phyloP scores from a whole-genome alignment of 2,797 vertebrate genomes.

The Semotilus atromaculatus region DNA sequence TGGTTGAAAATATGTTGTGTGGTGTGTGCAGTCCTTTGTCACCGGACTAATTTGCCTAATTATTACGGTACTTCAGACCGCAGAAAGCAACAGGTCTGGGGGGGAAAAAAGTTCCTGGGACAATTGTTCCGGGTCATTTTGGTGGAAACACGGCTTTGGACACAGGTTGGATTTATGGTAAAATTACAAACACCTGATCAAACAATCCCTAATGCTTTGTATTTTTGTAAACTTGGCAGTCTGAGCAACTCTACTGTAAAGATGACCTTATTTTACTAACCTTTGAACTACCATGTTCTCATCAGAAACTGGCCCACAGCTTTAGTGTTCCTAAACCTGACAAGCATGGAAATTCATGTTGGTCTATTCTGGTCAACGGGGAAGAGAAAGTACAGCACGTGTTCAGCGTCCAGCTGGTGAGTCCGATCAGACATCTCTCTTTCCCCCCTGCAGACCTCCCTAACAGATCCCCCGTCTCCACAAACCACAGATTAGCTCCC shows the following conservation, averaged over 20 bases:
- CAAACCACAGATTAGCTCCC: constrained; percentile 32
- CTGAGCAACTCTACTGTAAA: neutral
- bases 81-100: too few species aligned
- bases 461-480: constrained; percentile 16
- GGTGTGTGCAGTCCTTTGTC: too few species aligned
- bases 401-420: neutral
- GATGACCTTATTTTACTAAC: neutral
- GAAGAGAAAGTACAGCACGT: neutral
- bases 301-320: neutral
- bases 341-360: neutral
- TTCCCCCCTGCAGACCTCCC: constrained; percentile 12
- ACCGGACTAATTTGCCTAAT: too few species aligned
- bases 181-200: neutral
- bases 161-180: neutral
- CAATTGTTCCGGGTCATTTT: too few species aligned
- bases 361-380: neutral
- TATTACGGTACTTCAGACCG: too few species aligned
- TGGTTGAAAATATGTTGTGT: too few species aligned
- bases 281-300: neutral
- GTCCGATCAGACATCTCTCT: constrained; percentile 5
- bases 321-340: neutral
- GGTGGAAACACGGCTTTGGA: too few species aligned
- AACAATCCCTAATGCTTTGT: neutral
- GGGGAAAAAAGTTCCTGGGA: too few species aligned
- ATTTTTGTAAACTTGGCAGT: neutral